These are phyloP conservation scores for Mactra quadrangularis DNA, from an alignment of 1,140 invertebrate species.

Conservation along the genomic window DNA sequence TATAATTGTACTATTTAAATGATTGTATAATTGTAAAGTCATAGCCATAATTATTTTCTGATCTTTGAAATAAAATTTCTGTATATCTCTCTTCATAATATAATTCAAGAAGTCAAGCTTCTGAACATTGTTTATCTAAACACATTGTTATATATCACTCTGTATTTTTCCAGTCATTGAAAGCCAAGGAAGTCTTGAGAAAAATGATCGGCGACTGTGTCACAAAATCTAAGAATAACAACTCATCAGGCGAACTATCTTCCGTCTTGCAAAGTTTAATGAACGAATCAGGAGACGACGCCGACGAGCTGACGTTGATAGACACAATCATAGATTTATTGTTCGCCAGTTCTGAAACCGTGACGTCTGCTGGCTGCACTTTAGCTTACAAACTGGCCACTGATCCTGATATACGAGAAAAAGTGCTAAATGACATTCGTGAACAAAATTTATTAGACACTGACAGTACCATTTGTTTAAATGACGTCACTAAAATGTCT, in stretches of 20 bases:
- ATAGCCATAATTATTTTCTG: too few species aligned
- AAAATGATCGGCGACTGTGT: conserved; percentile 8
- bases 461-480: conserved; percentile 1
- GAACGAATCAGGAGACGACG: neutral
- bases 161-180: conserved; percentile 49
- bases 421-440: neutral
- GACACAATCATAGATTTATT: conserved; percentile 50
- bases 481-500: conserved; percentile 44
- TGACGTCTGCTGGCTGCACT: conserved; percentile 35
- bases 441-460: neutral
- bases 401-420: conserved; percentile 8
- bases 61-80: too few species aligned
- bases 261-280: conserved; percentile 43
- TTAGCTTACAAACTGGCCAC: conserved; percentile 14
- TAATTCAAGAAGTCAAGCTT: too few species aligned
- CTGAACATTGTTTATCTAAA: too few species aligned
- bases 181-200: conserved; percentile 39
- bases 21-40: too few species aligned
- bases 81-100: too few species aligned
- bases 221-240: conserved; percentile 33
- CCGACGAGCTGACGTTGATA: neutral
- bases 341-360: conserved; percentile 23
- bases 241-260: neutral
- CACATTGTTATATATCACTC: too few species aligned
- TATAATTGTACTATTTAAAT: too few species aligned